Percentiles rank a stretch among this genome's conserved stretches.
Conservation (phyloP, 2,797 vertebrate genomes). For the Siniperca undulata region DNA sequence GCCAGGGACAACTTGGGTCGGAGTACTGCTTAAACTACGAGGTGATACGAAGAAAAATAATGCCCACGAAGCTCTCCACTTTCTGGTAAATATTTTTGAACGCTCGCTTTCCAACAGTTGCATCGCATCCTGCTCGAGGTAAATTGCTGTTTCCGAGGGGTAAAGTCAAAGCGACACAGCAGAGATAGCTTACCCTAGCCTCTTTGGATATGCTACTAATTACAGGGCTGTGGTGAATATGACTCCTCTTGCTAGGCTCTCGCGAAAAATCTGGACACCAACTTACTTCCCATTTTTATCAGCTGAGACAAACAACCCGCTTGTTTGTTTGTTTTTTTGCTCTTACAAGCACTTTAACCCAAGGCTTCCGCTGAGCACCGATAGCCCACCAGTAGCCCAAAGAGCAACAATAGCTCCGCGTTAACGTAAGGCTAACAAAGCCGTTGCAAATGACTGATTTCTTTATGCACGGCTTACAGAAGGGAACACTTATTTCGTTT, state of each 20-base stretch:
- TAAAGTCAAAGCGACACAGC: constrained; percentile 73
- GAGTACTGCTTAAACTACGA: constrained; percentile 66
- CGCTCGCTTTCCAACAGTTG: constrained; percentile 72
- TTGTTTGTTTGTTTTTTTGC: constrained; percentile 13
- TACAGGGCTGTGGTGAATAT: constrained; percentile 69
- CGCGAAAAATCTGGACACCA: constrained; percentile 24
- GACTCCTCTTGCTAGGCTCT: constrained; percentile 48
- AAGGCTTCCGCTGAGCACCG: constrained; percentile 44
- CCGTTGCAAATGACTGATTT: constrained; percentile 65
- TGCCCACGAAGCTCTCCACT: constrained; percentile 41
- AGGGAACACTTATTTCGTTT: background rate
- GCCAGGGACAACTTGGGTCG: constrained; percentile 82
- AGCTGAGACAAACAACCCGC: constrained; percentile 11
- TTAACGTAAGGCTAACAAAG: constrained; percentile 80
- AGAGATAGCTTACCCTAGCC: constrained; percentile 78
- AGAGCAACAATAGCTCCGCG: constrained; percentile 76
- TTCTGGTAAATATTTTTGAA: constrained; percentile 64
- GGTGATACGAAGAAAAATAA: constrained; percentile 50
- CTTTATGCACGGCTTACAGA: constrained; percentile 9
- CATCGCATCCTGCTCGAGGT: constrained; percentile 46
- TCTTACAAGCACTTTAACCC: constrained; percentile 61
- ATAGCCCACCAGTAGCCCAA: constrained; percentile 55
- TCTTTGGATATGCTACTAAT: constrained; percentile 81
- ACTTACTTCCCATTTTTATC: constrained; percentile 37
- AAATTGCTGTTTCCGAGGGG: constrained; percentile 57